A percentile compares a stretch with the other conserved stretches of the same genome.
These are phyloP conservation scores for Halcyon smyrnensis DNA, from an alignment of 2,797 vertebrate genomes.

Conservation along the genomic window DNA sequence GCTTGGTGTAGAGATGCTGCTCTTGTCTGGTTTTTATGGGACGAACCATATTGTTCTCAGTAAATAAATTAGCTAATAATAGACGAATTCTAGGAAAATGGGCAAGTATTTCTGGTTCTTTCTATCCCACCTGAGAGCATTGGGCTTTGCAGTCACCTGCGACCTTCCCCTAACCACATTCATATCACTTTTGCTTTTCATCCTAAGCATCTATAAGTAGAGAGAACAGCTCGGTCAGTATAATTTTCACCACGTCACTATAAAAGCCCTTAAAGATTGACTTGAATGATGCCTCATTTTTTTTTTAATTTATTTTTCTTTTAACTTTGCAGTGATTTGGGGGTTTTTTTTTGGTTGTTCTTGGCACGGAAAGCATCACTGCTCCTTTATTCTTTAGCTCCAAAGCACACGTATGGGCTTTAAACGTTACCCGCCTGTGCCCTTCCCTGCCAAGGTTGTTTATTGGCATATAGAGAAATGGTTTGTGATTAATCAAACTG, in stretches of 20 bases:
- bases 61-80: neutral
- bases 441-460: slow-evolving; percentile 23
- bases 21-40: neutral
- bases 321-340: neutral
- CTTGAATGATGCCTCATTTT: fast-evolving
- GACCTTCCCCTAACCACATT: neutral
- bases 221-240: fast-evolving
- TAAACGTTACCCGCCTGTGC: neutral
- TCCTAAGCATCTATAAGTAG: fast-evolving
- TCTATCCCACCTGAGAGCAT: neutral
- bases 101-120: neutral
- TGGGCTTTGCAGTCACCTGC: neutral
- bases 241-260: fast-evolving
- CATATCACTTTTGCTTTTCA: fast-evolving
- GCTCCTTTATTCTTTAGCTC: neutral
- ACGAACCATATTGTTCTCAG: neutral
- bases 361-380: neutral
- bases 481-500: slow-evolving; percentile 35
- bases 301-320: neutral
- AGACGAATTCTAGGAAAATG: neutral
- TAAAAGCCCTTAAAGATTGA: neutral
- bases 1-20: neutral
- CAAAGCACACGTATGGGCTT: fast-evolving
- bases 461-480: neutral
- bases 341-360: neutral